phyloP scores from a whole-genome alignment of 2,113 vertebrate genomes.

The Corvus cornix region DNA sequence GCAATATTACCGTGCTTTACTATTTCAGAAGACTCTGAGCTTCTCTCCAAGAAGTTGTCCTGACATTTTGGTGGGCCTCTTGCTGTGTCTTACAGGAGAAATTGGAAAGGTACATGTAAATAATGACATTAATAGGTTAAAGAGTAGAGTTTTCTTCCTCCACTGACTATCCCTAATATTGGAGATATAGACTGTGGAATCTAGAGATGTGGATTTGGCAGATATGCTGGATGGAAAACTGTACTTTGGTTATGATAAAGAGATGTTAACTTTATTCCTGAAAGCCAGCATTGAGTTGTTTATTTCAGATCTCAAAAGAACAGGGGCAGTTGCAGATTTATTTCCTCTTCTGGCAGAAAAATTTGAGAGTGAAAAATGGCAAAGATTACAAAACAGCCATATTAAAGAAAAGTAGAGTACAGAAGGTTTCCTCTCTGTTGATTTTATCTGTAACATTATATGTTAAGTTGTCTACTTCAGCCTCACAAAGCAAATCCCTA shows the following conservation, averaged over 20 bases:
- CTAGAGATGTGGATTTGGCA: background rate
- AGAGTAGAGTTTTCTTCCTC: background rate
- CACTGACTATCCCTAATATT: background rate
- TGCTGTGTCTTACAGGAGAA: background rate
- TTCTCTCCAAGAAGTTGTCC: background rate
- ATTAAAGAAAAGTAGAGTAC: background rate
- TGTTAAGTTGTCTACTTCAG: background rate
- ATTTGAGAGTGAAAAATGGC: background rate
- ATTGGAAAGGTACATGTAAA: background rate
- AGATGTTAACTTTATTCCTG: background rate
- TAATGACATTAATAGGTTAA: background rate
- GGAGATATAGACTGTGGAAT: background rate
- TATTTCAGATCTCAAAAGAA: background rate
- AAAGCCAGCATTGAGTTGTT: background rate
- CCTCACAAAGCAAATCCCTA: background rate
- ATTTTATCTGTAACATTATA: background rate
- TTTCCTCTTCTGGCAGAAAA: slow-evolving; percentile 41
- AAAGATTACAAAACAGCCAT: background rate
- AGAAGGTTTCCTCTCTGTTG: background rate
- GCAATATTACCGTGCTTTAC: background rate
- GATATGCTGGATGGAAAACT: background rate
- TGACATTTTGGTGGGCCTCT: background rate
- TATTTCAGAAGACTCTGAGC: background rate
- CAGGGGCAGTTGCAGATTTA: slow-evolving; percentile 10
- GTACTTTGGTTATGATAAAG: background rate